These are phyloP conservation scores for Garrulus glandarius DNA, from an alignment of 2,797 vertebrate species.

Conservation along the genomic window DNA sequence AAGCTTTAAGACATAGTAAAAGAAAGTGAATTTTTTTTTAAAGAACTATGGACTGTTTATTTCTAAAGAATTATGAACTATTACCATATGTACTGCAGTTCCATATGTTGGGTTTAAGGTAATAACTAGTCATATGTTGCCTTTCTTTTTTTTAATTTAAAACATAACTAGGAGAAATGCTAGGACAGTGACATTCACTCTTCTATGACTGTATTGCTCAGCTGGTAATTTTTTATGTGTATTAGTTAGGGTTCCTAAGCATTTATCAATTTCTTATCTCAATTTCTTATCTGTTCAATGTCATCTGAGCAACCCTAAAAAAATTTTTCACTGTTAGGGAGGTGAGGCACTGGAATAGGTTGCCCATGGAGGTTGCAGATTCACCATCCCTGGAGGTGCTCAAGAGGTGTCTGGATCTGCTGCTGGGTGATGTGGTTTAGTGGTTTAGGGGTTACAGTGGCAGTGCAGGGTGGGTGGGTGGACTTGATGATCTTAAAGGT, in stretches of 20 bases:
- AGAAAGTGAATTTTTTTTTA: not conserved
- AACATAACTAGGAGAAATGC: not conserved
- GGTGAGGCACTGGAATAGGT: not conserved
- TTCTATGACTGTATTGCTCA: not conserved
- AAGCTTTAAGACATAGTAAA: not conserved
- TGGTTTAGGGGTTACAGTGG: not conserved
- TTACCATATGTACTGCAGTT: not conserved
- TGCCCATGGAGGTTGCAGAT: not conserved
- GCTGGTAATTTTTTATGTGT: accelerated
- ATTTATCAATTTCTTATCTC: not conserved
- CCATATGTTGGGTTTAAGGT: not conserved
- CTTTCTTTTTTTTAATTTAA: not conserved
- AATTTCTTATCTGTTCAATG: not conserved
- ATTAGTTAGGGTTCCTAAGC: not conserved
- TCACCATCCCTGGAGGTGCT: not conserved
- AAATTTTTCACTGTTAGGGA: not conserved
- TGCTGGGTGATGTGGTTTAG: accelerated
- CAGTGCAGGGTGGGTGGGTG: accelerated
- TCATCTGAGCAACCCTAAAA: accelerated
- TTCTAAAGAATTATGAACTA: not conserved
- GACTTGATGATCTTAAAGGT: not conserved
- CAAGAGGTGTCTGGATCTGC: not conserved
- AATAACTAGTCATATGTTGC: not conserved
- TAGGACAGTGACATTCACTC: not conserved
- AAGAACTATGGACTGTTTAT: not conserved